Evolutionary conservation across 2,888 invertebrate species (phyloP).

Genomic region (Drosophila vallismaia): DNA sequence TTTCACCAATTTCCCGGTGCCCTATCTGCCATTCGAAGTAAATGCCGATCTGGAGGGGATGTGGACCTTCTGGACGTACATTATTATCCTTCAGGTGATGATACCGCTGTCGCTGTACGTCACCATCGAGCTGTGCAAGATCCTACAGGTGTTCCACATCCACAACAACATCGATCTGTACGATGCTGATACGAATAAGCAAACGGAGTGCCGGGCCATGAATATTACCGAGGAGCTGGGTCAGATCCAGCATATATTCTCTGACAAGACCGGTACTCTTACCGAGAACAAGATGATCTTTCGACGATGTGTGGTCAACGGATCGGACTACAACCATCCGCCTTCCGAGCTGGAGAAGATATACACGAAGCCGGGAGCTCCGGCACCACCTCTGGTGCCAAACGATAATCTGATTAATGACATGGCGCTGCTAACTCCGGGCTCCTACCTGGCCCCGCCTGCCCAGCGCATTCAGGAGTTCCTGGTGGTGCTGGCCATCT

Average conservation of each 20-base stretch:
- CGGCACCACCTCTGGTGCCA: constrained; percentile 84
- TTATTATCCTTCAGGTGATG: constrained; percentile 98
- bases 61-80: constrained; percentile 96
- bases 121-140: constrained; percentile 97
- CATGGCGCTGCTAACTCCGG: constrained; percentile 83
- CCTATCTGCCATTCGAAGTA: constrained; percentile 87
- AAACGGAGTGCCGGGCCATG: constrained; percentile 95
- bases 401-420: constrained; percentile 85
- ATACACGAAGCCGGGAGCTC: constrained; percentile 84
- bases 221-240: constrained; percentile 99
- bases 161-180: constrained; percentile 95
- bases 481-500: constrained; percentile 94
- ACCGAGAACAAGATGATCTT: constrained; percentile 99
- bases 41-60: constrained; percentile 90
- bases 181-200: constrained; percentile 92
- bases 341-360: constrained; percentile 88
- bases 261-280: constrained; percentile 98
- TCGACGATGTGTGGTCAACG: constrained; percentile 94
- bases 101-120: constrained; percentile 98
- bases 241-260: constrained; percentile 97
- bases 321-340: constrained; percentile 94
- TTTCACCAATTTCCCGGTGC: constrained; percentile 85
- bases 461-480: constrained; percentile 93
- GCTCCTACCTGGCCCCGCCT: constrained; percentile 85
- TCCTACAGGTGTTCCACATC: constrained; percentile 97